Conservation (phyloP, 2,113 vertebrate genomes). For the Brienomyrus longianalis region DNA sequence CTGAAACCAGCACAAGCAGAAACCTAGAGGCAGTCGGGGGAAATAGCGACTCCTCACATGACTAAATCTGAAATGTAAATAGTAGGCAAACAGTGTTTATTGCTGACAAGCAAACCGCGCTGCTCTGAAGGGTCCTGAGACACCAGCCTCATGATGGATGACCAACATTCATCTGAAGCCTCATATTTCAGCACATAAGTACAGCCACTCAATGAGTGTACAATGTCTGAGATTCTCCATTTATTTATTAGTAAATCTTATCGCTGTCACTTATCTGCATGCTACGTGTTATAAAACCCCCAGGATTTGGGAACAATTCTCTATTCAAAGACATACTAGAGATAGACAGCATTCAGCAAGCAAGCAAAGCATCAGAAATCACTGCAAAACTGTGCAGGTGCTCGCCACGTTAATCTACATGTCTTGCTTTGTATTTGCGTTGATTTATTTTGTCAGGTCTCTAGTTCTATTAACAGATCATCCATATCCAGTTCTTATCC, state of each 20-base stretch:
- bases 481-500: background rate
- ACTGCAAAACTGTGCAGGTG: background rate
- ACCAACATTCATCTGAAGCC: constrained; percentile 11
- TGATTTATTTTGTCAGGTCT: background rate
- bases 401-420: background rate
- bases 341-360: background rate
- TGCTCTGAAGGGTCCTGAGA: constrained; percentile 49
- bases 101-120: constrained; percentile 69
- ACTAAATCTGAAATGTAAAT: constrained; percentile 70
- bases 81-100: constrained; percentile 60
- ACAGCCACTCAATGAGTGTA: background rate
- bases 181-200: background rate
- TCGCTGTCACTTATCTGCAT: background rate
- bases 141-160: constrained; percentile 37
- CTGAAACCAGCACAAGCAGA: constrained; percentile 65
- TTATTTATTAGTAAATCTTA: background rate
- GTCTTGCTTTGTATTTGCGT: background rate
- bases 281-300: background rate
- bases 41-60: constrained; percentile 46
- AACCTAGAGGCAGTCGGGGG: constrained; percentile 50
- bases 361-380: background rate
- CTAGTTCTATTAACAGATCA: background rate
- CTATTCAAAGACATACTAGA: background rate
- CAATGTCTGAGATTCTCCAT: background rate
- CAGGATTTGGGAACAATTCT: background rate